Conservation (phyloP, 1,140 invertebrate species). For the Drosophila busckii region DNA sequence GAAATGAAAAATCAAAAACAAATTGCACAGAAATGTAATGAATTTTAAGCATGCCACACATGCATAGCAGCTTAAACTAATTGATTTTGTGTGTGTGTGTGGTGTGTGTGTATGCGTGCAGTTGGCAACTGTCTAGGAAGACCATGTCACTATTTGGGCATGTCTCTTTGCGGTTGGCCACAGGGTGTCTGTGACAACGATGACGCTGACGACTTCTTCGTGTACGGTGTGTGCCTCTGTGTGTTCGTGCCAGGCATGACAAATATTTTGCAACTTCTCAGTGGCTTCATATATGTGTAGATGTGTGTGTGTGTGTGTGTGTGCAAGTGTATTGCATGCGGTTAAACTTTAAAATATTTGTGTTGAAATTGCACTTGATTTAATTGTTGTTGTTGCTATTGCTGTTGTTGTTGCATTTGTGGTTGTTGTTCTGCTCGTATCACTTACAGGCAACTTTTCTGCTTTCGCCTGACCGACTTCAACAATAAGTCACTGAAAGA, state of each 20-base stretch:
- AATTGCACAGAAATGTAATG: constrained; percentile 73
- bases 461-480: constrained; percentile 55
- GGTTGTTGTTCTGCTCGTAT: constrained; percentile 44
- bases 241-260: constrained; percentile 67
- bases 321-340: constrained; percentile 25
- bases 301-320: not conserved
- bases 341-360: constrained; percentile 72
- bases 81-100: not conserved
- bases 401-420: constrained; percentile 18
- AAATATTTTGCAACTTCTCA: constrained; percentile 68
- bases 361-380: constrained; percentile 73
- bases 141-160: constrained; percentile 69
- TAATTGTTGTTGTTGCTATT: constrained; percentile 65
- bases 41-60: constrained; percentile 71
- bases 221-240: constrained; percentile 28
- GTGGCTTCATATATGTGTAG: constrained; percentile 16
- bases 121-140: constrained; percentile 72
- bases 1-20: constrained; percentile 76
- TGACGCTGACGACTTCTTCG: constrained; percentile 42
- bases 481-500: constrained; percentile 68
- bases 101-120: constrained; percentile 31
- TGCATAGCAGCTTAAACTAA: constrained; percentile 26
- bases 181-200: constrained; percentile 69
- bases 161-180: constrained; percentile 73
- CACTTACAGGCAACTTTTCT: constrained; percentile 53